Base-by-base conservation (phyloP, 2,888 invertebrate species). In the Entomobrya multifasciata region DNA sequence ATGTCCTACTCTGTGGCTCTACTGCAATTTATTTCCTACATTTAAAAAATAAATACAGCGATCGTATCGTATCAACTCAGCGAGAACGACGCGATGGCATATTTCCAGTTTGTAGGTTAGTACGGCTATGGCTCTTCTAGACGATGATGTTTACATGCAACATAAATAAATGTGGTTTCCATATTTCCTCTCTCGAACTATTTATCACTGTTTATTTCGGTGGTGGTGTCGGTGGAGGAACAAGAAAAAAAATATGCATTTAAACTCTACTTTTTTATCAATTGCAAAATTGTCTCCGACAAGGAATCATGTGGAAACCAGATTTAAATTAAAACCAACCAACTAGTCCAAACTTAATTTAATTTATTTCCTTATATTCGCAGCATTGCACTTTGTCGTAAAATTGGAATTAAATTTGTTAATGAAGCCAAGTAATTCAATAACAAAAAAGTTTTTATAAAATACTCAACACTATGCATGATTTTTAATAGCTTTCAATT, bases 71-170 rank as follows among this genome's bases (percentile, higher is more conserved):
- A 4, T 8, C 3, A 13, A 20, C 65, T 5, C 20, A 6, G 6
- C 8, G 6, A 36, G 41, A 76, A n/a, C n/a, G 5, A 47, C 22
- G 30, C 20, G 41, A 57, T 70, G 76, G 83, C 74, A 65, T 62
- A 83, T 49, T 83, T 83, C 83, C 76, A 76, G 76, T 52, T n/a
- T 74, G 30, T 82, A 25, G 70, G 81, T 60, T 82, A 81, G 81
- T 81, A n/a, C 30, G 67, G 20, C 47, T 1, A 44, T 70, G 17
- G n/a, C 65, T 22, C n/a, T n/a, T n/a, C n/a, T n/a, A n/a, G 30
- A 60, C 20, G 60, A 60, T 11, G 65, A 30, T 72, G 49, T 15
- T 27, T 25, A 72, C n/a, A 72, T 8, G 25, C 36, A n/a, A 41
- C 27, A 20, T 47, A 36, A 36, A 36, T 15, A 10, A 10, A 10